Evolutionary conservation across 2,888 invertebrate species (phyloP), one percentile per base, ranked within the genome.

Genomic region (Aphidoletes aphidimyza): DNA sequence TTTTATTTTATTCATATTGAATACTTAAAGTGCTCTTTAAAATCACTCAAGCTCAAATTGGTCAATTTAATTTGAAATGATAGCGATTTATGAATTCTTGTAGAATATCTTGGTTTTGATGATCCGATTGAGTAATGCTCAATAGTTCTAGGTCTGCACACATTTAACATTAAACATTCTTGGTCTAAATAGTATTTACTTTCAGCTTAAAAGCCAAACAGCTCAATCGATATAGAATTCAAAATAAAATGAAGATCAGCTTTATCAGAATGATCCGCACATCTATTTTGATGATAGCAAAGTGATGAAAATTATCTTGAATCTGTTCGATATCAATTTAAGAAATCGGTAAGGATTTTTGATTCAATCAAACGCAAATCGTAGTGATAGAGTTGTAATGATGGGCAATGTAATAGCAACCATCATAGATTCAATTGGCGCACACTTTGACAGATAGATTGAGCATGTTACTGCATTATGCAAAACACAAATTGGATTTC

Each of bases 281-380:
- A n/a, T n/a, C n/a, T n/a, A n/a, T n/a, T n/a, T n/a, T n/a, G n/a
- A n/a, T n/a, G n/a, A n/a, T n/a, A n/a, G n/a, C n/a, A 54, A 3
- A 30, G 14, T 30, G 69, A 69, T 34, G 34, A 69, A 69, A 69
- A 30, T 69, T 69, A 30, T 54, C 14, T 22, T 22, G 30, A 69
- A 69, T 69, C 11, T 69, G 14, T 69, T 69, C 69, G 69, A 69
- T 69, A 11, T 69, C 69, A 69, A 30, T 34, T 9, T 30, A 17
- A 69, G 30, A 69, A 69, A 69, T 69, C 69, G 69, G 69, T 69
- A 69, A 69, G 69, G 69, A 69, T 69, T 69, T 69, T 69, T 26
- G 22, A 14, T 42, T 42, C 30, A 69, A 30, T 69, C 69, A 69
- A 30, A 30, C 30, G 34, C n/a, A 54, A 8, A 22, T 54, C 54